Conservation (phyloP, 1,140 invertebrate species). For the Lysiphlebus fabarum region DNA sequence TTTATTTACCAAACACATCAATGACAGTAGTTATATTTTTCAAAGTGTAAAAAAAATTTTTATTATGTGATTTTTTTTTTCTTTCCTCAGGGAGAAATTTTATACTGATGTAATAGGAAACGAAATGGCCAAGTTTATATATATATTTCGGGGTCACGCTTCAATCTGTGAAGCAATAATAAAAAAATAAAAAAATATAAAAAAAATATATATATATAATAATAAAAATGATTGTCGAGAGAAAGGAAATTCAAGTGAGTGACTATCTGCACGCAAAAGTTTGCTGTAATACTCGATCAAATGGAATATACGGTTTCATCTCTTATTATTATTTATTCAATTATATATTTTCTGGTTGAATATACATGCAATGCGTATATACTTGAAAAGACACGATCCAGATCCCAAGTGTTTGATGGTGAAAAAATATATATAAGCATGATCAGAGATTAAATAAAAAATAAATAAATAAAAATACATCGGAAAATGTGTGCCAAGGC, state of each 20-base stretch:
- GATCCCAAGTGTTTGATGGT: conserved; percentile 11
- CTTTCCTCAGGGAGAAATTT: no score
- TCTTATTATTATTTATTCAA: conserved; percentile 3
- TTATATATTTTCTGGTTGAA: no score
- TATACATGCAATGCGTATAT: background rate
- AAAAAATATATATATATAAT: background rate
- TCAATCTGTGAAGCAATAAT: conserved; percentile 1
- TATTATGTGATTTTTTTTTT: no score
- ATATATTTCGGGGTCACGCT: conserved; percentile 14
- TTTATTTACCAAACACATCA: no score
- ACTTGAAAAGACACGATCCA: conserved; percentile 16
- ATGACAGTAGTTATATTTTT: no score
- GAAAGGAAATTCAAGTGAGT: background rate
- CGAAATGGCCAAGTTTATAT: background rate
- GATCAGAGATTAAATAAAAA: conserved; percentile 1
- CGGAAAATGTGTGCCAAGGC: conserved; percentile 19
- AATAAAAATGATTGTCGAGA: background rate
- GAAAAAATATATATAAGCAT: conserved; percentile 3
- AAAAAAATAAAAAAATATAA: conserved; percentile 3
- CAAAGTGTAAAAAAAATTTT: no score
- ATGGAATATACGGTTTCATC: background rate
- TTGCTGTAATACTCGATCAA: conserved; percentile 4
- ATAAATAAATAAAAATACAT: conserved; percentile 13
- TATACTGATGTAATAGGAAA: no score
- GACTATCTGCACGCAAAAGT: conserved; percentile 2